Conservation (phyloP, 1,140 invertebrate species). For the Ooceraea biroi region DNA sequence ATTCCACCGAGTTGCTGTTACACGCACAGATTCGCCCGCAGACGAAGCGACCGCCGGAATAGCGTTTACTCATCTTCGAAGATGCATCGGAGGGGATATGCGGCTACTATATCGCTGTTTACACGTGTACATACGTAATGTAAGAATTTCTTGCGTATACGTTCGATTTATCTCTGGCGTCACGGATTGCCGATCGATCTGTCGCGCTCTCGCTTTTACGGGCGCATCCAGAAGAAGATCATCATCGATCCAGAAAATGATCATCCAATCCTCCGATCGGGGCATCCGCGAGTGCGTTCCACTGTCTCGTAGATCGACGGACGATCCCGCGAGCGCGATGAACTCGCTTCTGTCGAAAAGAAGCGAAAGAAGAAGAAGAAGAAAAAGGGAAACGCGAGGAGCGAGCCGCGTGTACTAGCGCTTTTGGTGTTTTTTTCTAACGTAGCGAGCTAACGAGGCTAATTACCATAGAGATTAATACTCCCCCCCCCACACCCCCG, state of each 20-base stretch:
- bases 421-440: constrained; percentile 52
- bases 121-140: constrained; percentile 12
- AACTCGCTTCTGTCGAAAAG: not conserved
- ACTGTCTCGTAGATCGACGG: too few relatives aligned
- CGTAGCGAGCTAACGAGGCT: constrained; percentile 27
- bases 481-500: too few relatives aligned
- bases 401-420: constrained; percentile 21
- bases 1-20: too few relatives aligned
- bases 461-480: not conserved
- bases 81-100: constrained; percentile 20
- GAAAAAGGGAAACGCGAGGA: constrained; percentile 10
- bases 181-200: constrained; percentile 31
- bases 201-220: not conserved
- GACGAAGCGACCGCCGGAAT: too few relatives aligned
- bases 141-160: constrained; percentile 8
- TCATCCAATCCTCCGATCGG: not conserved
- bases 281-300: too few relatives aligned
- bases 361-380: not conserved
- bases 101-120: constrained; percentile 42
- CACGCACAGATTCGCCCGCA: too few relatives aligned
- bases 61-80: not conserved
- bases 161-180: constrained; percentile 34
- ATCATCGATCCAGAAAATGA: not conserved
- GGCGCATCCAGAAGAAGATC: not conserved
- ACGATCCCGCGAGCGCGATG: not conserved